Evolutionary conservation across 2,113 vertebrate species (phyloP).

Genomic region (Cariama cristata): DNA sequence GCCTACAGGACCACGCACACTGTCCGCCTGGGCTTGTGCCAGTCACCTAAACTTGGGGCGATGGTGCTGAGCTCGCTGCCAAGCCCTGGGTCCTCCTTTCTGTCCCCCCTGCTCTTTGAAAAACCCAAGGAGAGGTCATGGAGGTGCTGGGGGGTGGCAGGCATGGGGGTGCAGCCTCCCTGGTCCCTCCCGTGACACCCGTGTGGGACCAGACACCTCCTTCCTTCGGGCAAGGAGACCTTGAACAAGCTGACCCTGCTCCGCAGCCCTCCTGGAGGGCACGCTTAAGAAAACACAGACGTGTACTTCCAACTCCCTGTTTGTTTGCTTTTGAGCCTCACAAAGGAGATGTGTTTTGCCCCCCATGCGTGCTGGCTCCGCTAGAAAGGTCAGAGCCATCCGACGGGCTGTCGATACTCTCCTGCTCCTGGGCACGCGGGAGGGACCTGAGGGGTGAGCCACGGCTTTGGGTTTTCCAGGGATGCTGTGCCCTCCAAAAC

Average conservation of each 20-base stretch:
- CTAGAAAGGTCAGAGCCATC: neutral
- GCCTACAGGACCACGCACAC: neutral
- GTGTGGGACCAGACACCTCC: neutral
- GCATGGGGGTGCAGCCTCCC: too few species aligned
- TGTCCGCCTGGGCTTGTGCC: neutral
- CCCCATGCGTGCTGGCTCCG: neutral
- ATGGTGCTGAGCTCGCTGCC: neutral
- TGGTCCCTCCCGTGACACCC: neutral
- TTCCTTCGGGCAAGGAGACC: neutral
- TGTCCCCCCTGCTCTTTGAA: neutral
- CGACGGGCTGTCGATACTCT: neutral
- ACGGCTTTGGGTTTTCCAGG: slow-evolving; percentile 53
- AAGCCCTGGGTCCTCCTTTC: neutral
- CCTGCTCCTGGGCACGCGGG: slow-evolving; percentile 13
- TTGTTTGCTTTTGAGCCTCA: neutral
- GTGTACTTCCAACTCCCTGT: neutral
- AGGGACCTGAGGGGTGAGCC: slow-evolving; percentile 63
- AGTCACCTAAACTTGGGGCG: neutral
- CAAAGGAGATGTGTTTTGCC: neutral
- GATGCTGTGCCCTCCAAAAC: slow-evolving; percentile 40
- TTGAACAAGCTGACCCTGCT: neutral
- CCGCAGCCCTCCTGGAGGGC: neutral
- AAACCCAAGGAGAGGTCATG: neutral
- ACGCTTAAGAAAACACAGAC: neutral
- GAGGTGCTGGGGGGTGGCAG: neutral